Conservation (phyloP, 2,113 vertebrate genomes). For the Pomatorhinus ruficollis region DNA sequence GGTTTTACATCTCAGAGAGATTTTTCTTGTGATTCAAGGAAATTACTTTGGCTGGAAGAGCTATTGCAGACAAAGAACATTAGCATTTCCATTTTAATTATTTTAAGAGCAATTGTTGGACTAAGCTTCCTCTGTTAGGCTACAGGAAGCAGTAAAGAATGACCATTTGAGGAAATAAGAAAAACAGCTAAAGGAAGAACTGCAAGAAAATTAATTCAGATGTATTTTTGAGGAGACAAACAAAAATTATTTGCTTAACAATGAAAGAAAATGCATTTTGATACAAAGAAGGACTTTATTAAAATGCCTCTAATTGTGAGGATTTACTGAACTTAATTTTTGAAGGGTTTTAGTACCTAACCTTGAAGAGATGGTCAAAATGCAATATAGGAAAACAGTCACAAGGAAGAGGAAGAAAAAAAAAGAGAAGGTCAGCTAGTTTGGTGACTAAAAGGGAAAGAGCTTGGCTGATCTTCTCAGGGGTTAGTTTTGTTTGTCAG, state of each 20-base stretch:
- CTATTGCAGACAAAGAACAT: background rate
- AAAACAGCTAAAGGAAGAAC: background rate
- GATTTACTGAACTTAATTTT: background rate
- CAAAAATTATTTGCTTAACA: background rate
- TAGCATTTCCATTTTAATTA: background rate
- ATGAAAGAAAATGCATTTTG: background rate
- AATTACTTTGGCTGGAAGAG: background rate
- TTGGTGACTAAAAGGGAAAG: conserved; percentile 30
- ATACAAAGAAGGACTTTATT: background rate
- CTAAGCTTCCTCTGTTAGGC: background rate
- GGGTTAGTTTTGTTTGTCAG: conserved; percentile 56
- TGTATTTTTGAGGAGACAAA: background rate
- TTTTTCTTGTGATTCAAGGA: background rate
- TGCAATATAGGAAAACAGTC: background rate
- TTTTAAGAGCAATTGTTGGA: background rate
- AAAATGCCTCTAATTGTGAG: background rate
- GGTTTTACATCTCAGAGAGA: background rate
- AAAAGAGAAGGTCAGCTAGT: background rate
- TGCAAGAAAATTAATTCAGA: background rate
- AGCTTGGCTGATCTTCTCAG: conserved; percentile 36
- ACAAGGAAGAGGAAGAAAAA: background rate
- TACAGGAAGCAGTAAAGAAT: conserved; percentile 1
- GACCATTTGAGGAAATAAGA: background rate
- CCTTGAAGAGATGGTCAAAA: background rate
- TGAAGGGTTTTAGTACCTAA: background rate